Base-by-base conservation (phyloP, 2,797 vertebrate species). In the Helarctos malayanus region DNA sequence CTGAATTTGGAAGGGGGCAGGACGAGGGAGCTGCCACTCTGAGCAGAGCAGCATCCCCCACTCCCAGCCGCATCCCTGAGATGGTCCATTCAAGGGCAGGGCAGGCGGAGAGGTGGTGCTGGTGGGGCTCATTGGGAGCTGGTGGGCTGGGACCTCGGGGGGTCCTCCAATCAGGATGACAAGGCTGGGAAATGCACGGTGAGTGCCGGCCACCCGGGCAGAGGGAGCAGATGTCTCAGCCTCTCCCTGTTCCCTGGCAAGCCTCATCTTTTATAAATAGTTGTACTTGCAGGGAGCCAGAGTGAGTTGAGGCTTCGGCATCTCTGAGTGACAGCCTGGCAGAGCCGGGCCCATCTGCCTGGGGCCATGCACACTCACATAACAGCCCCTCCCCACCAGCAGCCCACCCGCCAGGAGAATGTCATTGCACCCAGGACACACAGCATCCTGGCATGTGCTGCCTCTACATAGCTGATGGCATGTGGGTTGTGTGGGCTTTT, bases 241-340 rank as follows among this genome's bases (percentile, higher is more conserved):
- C 76, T 91, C 85, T 59, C 82, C 59, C 73, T 52, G 93, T 85
- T 96, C 96, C 96, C 89, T 97, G 96, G 81, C 92, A 89, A 89
- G 45, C 61, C 63, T 94, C 95, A 7, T 88, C 89, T 86, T 94
- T 96, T 97, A 98, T 96, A 97, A 97, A 98, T 96, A 98, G 97
- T 88, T 84, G 89, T 96, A 57, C 95, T 97, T 87, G 35, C 88
- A 59, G 86, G 54, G 65, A 98, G 86, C 90, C 80, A 83, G 84
- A 94, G 82, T 7, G 38, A 81, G 85, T 14, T 35, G 89, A 94
- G 95, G 52, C 35, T 94, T 90, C 10, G 3, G 82, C 69, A 38
- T 86, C 75, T 81, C 93, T 97, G 78, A 97, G 61, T 83, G 94
- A 90, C 95, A 97, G 84, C 73, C 90, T 3, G 6, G 91, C 91